Base-by-base conservation (phyloP, 2,888 invertebrate species). In the Andrena bicolor region DNA sequence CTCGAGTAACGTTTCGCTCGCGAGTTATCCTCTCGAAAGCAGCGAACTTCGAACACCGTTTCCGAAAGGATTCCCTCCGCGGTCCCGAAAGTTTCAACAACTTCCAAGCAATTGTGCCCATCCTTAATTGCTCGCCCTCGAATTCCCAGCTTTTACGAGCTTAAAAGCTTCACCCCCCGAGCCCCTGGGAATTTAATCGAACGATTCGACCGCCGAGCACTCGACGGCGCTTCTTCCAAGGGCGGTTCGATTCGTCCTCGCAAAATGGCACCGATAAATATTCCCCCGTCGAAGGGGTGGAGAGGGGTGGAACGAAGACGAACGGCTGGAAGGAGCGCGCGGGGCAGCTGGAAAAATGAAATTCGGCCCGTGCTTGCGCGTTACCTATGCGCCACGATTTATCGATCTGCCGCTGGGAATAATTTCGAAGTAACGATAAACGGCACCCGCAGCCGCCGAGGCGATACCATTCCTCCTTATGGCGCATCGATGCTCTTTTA, bases 11-110 rank as follows among this genome's bases (percentile, higher is more conserved):
- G 48, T 41, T 72, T 58, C 2, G 6, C 58, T 48, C 30, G 60
- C 41, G 71, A 53, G 63, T 76, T 63, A 71, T 48, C 13, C 20
- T 51, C 10, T 41, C 16, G 5, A n/a, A 49, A 63, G 16, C 16
- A 51, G 35, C 48, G 7, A 60, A 79, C 53, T 80, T 70, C 35
- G 79, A 80, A 77, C 69, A 79, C 64, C 28, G 77, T 76, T 76
- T 23, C 68, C 79, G 77, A 77, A 65, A 77, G 76, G 79, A 58
- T 70, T 64, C 76, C 23, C 56, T 32, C 79, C 79, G 69, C 76
- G 53, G 77, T 76, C 32, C 56, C 68, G 64, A 65, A 77, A 79
- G 79, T 79, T 79, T 76, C 77, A 60, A 79, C 78, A 56, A 63
- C 76, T 76, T 63, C 35, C 69, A 20, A 41, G 63, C 79, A 49